These are phyloP conservation scores for Coptodon rendalli DNA, from an alignment of 2,113 vertebrate species.

Conservation along the genomic window DNA sequence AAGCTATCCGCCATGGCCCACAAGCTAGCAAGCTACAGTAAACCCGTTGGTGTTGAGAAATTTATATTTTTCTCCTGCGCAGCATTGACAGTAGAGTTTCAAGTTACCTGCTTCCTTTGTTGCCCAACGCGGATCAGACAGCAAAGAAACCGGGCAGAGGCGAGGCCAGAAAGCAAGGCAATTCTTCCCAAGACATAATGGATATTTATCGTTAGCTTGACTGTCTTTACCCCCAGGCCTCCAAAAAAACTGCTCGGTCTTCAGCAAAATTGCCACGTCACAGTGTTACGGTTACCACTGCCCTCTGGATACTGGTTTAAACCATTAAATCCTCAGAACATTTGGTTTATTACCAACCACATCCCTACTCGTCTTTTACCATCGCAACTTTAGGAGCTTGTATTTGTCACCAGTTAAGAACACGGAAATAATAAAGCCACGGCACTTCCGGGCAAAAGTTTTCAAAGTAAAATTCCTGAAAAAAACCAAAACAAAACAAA, in stretches of 20 bases:
- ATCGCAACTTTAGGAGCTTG: slow-evolving; percentile 31
- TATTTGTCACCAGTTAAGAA: not conserved
- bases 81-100: slow-evolving; percentile 9
- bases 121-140: slow-evolving; percentile 7
- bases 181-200: slow-evolving; percentile 44
- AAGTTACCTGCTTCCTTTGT: not conserved
- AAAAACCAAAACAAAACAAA: too few relatives aligned
- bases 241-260: slow-evolving; percentile 3
- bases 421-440: not conserved
- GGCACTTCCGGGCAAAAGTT: not conserved
- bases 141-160: not conserved
- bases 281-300: not conserved
- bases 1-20: slow-evolving; percentile 69
- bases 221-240: not conserved
- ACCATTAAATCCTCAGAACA: not conserved
- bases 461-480: slow-evolving; percentile 30
- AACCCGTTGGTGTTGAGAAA: not conserved
- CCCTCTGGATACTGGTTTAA: not conserved
- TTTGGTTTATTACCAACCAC: not conserved
- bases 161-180: slow-evolving; percentile 20
- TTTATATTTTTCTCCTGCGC: not conserved
- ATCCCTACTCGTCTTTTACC: not conserved
- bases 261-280: not conserved
- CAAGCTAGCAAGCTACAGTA: slow-evolving; percentile 1
- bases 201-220: slow-evolving; percentile 33